phyloP scores from a whole-genome alignment of 2,797 vertebrate genomes.

The Cirrhinus mrigala region DNA sequence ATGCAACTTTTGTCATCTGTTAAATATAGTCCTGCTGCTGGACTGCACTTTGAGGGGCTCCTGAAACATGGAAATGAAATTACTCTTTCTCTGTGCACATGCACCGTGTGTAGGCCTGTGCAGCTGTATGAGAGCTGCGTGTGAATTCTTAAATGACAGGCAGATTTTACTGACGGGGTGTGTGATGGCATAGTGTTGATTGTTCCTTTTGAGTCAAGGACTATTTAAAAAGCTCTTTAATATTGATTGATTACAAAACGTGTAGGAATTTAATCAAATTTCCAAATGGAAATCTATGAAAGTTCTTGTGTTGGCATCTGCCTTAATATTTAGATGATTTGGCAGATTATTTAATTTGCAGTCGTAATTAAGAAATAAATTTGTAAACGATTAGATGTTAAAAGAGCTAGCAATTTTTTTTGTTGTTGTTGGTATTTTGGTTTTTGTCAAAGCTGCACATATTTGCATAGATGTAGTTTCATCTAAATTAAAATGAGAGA shows the following conservation, averaged over 20 bases:
- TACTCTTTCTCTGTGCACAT: constrained; percentile 60
- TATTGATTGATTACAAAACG: not conserved
- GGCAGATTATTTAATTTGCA: not conserved
- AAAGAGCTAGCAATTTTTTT: not conserved
- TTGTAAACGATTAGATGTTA: not conserved
- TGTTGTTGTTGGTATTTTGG: not conserved
- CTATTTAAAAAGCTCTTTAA: not conserved
- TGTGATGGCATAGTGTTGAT: not conserved
- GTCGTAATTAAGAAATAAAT: not conserved
- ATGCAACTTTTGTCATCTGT: constrained; percentile 85
- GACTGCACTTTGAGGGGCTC: constrained; percentile 70
- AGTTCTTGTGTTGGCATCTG: not conserved
- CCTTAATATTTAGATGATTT: not conserved
- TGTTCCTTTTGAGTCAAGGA: not conserved
- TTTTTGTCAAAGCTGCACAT: not conserved
- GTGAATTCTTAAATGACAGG: constrained; percentile 20
- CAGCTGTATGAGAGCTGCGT: constrained; percentile 15
- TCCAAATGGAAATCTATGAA: not conserved
- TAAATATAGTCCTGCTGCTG: constrained; percentile 79
- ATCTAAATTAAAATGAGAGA: not conserved
- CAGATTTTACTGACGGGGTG: constrained; percentile 9
- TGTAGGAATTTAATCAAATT: not conserved
- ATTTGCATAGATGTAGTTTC: not conserved
- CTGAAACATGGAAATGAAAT: constrained; percentile 80
- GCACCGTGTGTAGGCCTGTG: constrained; percentile 36